Base-by-base conservation (phyloP, 2,888 invertebrate genomes). In the Tenthredo amoena region DNA sequence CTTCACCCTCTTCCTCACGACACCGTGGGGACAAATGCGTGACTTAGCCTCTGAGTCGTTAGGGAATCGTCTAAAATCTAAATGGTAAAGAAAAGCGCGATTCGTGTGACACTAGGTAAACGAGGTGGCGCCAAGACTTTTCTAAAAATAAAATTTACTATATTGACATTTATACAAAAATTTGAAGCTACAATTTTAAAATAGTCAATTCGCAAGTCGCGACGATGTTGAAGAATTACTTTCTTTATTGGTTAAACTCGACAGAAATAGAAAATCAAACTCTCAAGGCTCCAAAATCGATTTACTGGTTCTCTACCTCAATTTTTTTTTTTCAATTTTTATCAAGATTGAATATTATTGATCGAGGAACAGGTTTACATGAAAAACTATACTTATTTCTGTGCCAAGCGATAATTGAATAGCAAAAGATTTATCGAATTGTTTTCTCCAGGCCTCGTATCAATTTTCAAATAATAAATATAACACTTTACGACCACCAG, bases 71-170 rank as follows among this genome's bases (percentile, higher is more conserved):
- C 83, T 83, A 47, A 83, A 83, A 83, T 83, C 83, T 83, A 83
- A 83, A 83, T 71, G 43, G 83, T 83, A 83, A 26, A 83, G 83
- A 83, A 83, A 83, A 83, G 83, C 83, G 55, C 83, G 83, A 83
- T 68, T 83, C 83, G 83, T 83, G 83, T 47, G 83, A 83, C 83
- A 83, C 83, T 81, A 26, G 58, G 81, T 40, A 31, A 81, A 81
- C 81, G 81, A 62, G 81, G 62, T 21, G 62, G 81, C 40, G 81
- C 62, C 62, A n/a, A 81, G 40, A 40, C 37, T 58, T 40, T 26
- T 62, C 58, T 81, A 37, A 62, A 81, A 81, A 81, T 81, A 81
- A 62, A 77, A 50, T 40, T 55, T 21, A 26, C 43, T 77, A 4
- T 62, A 81, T 62, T 62, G 81, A 62, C 26, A 62, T 62, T 58